Percentiles rank a stretch among this genome's conserved stretches.
Conservation (phyloP, 2,888 invertebrate species). For the Synanthedon vespiformis region DNA sequence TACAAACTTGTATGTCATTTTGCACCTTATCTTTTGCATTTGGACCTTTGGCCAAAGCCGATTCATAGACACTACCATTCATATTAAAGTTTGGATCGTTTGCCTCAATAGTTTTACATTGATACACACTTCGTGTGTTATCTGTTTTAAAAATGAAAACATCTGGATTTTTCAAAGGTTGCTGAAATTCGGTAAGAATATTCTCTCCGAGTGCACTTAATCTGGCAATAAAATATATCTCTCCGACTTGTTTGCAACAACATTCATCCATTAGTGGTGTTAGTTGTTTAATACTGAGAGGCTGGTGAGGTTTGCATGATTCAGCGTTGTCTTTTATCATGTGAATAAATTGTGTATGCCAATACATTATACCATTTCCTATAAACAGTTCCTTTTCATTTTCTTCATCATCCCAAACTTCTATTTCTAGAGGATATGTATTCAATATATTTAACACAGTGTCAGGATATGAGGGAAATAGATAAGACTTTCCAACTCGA, state of each 20-base stretch:
- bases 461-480: slow-evolving; percentile 62
- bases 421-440: slow-evolving; percentile 60
- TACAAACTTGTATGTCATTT: slow-evolving; percentile 49
- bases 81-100: slow-evolving; percentile 56
- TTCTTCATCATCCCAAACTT: slow-evolving; percentile 56
- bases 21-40: slow-evolving; percentile 21
- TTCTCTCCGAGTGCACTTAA: slow-evolving; percentile 61
- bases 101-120: slow-evolving; percentile 48
- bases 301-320: slow-evolving; percentile 34
- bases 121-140: slow-evolving; percentile 55
- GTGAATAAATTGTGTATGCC: slow-evolving; percentile 57
- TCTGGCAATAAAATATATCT: slow-evolving; percentile 54
- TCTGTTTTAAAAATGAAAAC: slow-evolving; percentile 53
- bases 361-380: slow-evolving; percentile 49
- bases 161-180: slow-evolving; percentile 48
- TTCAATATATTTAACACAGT: slow-evolving; percentile 50
- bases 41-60: slow-evolving; percentile 55
- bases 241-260: slow-evolving; percentile 47
- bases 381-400: slow-evolving; percentile 47
- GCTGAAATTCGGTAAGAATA: slow-evolving; percentile 59
- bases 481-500: slow-evolving; percentile 65
- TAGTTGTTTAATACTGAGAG: slow-evolving; percentile 40
- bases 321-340: slow-evolving; percentile 55
- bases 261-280: slow-evolving; percentile 36
- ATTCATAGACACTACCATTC: slow-evolving; percentile 54